A percentile compares a stretch with the other conserved stretches of the same genome.
Evolutionary conservation across 1,140 invertebrate species (phyloP).

Genomic region (Chelonus insularis): DNA sequence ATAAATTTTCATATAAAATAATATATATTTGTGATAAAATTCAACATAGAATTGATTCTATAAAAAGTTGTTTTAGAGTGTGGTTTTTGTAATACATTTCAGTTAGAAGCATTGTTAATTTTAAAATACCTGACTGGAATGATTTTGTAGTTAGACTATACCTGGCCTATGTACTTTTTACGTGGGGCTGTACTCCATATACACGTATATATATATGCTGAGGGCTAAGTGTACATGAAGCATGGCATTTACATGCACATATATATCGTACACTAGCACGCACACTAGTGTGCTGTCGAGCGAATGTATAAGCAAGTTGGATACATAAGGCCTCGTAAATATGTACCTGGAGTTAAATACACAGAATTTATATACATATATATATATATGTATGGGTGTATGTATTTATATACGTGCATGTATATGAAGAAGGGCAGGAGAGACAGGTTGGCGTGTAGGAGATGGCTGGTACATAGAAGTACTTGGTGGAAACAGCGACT

Average conservation of each 20-base stretch:
- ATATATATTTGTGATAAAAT: no score
- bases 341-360: constrained; percentile 45
- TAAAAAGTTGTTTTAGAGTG: no score
- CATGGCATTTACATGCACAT: constrained; percentile 16
- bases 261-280: constrained; percentile 20
- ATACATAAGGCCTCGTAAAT: constrained; percentile 32
- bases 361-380: constrained; percentile 45
- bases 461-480: constrained; percentile 56
- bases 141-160: constrained; percentile 37
- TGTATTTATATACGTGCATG: not conserved
- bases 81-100: no score
- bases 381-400: not conserved
- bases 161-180: constrained; percentile 41
- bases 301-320: not conserved
- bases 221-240: constrained; percentile 20
- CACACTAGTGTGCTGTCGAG: constrained; percentile 27
- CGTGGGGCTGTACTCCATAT: constrained; percentile 27
- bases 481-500: constrained; percentile 58
- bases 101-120: constrained; percentile 38
- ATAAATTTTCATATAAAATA: no score
- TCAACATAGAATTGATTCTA: no score
- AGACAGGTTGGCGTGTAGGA: constrained; percentile 52
- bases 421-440: not conserved
- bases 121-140: constrained; percentile 38
- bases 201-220: constrained; percentile 13